Evolutionary conservation across 2,888 invertebrate species (phyloP).

Genomic region (Adelphocoris suturalis): DNA sequence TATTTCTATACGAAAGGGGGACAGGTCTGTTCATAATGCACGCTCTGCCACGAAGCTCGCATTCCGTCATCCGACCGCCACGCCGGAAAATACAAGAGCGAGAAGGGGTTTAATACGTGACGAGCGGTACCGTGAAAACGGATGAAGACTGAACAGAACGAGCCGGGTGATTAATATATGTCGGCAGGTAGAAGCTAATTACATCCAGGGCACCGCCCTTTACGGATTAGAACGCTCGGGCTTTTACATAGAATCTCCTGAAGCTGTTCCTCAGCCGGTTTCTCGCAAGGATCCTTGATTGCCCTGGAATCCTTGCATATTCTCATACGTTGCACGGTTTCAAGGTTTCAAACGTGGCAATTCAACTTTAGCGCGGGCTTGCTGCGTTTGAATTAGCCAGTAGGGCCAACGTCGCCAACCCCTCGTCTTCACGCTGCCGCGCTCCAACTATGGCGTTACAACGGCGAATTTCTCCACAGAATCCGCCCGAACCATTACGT

Average conservation of each 20-base stretch:
- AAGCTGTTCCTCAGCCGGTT: not conserved
- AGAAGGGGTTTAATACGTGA: not conserved
- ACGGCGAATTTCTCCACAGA: not conserved
- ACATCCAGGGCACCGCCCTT: conserved; percentile 28
- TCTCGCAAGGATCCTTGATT: not conserved
- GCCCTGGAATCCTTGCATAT: conserved; percentile 26
- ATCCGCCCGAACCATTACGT: not conserved
- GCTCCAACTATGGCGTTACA: not conserved
- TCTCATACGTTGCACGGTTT: conserved; percentile 20
- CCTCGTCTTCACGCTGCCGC: not conserved
- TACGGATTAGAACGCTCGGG: not conserved
- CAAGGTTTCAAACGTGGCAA: not conserved
- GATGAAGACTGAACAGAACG: conserved; percentile 25
- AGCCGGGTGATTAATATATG: conserved; percentile 40
- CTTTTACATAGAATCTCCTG: not conserved
- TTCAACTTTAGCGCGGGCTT: not conserved
- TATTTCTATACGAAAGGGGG: too few species aligned
- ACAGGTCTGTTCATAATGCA: too few species aligned
- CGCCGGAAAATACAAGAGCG: conserved; percentile 22
- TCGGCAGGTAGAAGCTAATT: conserved; percentile 42
- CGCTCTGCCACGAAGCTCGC: not conserved
- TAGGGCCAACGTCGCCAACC: not conserved
- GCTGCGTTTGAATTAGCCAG: conserved; percentile 6
- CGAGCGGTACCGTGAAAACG: not conserved
- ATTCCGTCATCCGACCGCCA: not conserved